Evolutionary conservation across 2,888 invertebrate species (phyloP).

Genomic region (Acanthacorydalis orientalis): DNA sequence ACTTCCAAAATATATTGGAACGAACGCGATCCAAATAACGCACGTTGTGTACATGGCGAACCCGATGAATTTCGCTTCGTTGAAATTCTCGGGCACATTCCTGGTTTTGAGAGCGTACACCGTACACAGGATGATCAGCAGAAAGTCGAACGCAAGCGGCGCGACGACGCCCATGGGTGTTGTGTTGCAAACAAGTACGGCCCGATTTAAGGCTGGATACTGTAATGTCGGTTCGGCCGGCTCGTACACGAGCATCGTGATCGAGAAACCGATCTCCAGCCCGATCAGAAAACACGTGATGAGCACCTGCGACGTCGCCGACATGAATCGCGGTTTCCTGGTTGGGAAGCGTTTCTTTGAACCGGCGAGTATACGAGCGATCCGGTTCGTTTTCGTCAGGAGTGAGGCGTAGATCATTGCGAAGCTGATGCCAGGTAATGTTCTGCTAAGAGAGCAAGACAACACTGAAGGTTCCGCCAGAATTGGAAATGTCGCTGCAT

Average conservation of each 20-base stretch:
- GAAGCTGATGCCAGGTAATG: slow-evolving; percentile 41
- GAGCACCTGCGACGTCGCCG: slow-evolving; percentile 30
- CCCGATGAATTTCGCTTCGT: slow-evolving; percentile 57
- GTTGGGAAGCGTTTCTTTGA: slow-evolving; percentile 55
- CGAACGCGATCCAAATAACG: slow-evolving; percentile 63
- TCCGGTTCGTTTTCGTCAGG: slow-evolving; percentile 62
- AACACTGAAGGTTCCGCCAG: slow-evolving; percentile 38
- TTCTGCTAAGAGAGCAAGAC: slow-evolving; percentile 39
- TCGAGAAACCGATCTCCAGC: slow-evolving; percentile 47
- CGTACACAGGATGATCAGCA: slow-evolving; percentile 56
- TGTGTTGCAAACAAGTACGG: slow-evolving; percentile 45
- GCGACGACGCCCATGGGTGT: slow-evolving; percentile 37
- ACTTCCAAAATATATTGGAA: slow-evolving; percentile 59
- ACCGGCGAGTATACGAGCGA: slow-evolving; percentile 55
- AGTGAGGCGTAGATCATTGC: slow-evolving; percentile 58
- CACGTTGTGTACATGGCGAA: slow-evolving; percentile 70
- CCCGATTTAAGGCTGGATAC: slow-evolving; percentile 32
- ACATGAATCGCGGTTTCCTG: slow-evolving; percentile 47
- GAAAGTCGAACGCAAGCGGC: slow-evolving; percentile 53
- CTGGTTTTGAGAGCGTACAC: slow-evolving; percentile 61
- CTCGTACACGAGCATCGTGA: slow-evolving; percentile 39
- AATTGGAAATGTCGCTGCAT: slow-evolving; percentile 44
- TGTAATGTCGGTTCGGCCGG: slow-evolving; percentile 36
- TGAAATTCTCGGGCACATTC: slow-evolving; percentile 69
- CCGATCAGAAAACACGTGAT: slow-evolving; percentile 46